Base-by-base conservation (phyloP, 2,888 invertebrate genomes). In the Dexiosoma caninum region DNA sequence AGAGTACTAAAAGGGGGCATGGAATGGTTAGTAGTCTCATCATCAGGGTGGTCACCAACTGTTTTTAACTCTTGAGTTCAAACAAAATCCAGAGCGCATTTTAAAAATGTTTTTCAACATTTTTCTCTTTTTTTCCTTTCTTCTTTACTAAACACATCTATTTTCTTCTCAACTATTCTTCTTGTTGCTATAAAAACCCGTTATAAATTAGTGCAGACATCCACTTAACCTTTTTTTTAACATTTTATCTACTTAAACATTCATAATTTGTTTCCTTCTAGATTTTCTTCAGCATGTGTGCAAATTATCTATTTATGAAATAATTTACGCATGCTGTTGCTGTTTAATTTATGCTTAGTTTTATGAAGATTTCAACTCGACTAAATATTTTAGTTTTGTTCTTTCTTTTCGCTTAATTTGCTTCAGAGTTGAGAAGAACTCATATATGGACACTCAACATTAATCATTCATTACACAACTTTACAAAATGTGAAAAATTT, bases 281-380 rank as follows among this genome's bases (percentile, higher is more conserved):
- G 10, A n/a, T 53, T 27, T 32, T 16, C 16, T 42, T 21, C 8
- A 57, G 40, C 27, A 57, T 72, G 62, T 72, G 53, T 69, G 69
- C 55, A 72, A 72, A 72, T 81, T 81, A 76, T n/a, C 6, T n/a
- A 72, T 81, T 76, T 76, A 81, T 80, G 66, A 55, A 80, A 80
- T 76, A 51, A 57, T 76, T 75, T 37, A 76, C 46, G 57, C 57
- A 23, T 62, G 19, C 30, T 42, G 30, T 35, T 44, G 51, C 27
- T 69, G n/a, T 57, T 30, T 16, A 23, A 42, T 30, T 30, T 53
- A 5, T 32, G 19, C 23, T 9, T 27, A 27, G 42, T n/a, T 55
- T n/a, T n/a, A n/a, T n/a, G n/a, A n/a, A n/a, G n/a, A n/a, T n/a
- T n/a, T 53, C 16, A 21, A n/a, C 10, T 32, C 2, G 14, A 27